Evolutionary conservation across 2,888 invertebrate species (phyloP), one percentile per base, ranked within the genome.

Genomic region (Octonoba sinensis): DNA sequence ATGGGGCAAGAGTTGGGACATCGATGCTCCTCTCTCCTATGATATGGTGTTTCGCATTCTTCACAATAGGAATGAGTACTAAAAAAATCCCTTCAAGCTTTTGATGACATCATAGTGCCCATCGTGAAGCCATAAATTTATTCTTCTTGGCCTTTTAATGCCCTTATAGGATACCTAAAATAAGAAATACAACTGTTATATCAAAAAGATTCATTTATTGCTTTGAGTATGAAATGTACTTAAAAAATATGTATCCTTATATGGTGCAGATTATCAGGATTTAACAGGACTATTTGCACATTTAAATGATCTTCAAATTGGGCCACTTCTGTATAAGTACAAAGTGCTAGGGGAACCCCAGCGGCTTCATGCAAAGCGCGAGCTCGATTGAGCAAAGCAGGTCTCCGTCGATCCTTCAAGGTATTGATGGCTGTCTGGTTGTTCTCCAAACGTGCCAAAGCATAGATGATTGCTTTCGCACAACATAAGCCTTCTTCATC

Each of bases 401-500:
- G 69, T 12, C 56, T 54, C 12, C 56, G 27, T 12, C 69, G 27
- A 27, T 69, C 36, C 27, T 18, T 54, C n/a, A 69, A 2, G 0
- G 56, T 16, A 18, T 69, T 56, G 0, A 56, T 56, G 1, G 69
- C 36, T 18, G 36, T 27, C 6, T 11, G 1, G 18, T 69, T 36
- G 2, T 56, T 56, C 16, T 69, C 49, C 16, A 66, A 49, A n/a
- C 47, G 24, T 15, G 66, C 66, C 18, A 70, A 22, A 46, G 57
- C 20, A 22, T 57, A 70, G 8, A 57, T 57, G 1, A 57, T 70
- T 20, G 70, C 57, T 46, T 57, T 70, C 1, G 46, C 70, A 46
- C 57, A 70, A 16, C 70, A 57, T 16, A 70, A 22, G 20, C 66
- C 66, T 66, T 66, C 66, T 4, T 20, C 24, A 49, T 66, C 65